Conservation (phyloP, 2,113 vertebrate species). For the Apistogramma diplotaenia region DNA sequence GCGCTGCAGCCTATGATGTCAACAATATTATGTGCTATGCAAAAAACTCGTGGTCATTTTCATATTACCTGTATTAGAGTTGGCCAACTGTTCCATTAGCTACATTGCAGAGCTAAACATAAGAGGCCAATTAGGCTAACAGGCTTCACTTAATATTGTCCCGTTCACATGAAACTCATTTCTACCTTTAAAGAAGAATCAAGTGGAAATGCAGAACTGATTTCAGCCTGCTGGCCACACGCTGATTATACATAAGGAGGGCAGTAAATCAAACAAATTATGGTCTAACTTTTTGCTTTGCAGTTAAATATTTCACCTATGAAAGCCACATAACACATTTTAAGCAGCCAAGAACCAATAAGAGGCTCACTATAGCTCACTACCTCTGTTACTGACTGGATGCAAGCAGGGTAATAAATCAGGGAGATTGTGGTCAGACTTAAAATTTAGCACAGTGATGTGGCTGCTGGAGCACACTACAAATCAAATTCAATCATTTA, state of each 20-base stretch:
- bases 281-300: slow-evolving; percentile 24
- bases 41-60: not conserved
- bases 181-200: not conserved
- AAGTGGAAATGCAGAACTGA: slow-evolving; percentile 16
- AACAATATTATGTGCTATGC: not conserved
- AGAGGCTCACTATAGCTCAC: slow-evolving; percentile 27
- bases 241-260: slow-evolving; percentile 25
- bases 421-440: slow-evolving; percentile 31
- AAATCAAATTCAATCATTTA: slow-evolving; percentile 52
- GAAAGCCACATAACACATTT: slow-evolving; percentile 38
- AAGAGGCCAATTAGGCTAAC: not conserved
- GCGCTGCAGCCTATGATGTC: not conserved
- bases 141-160: not conserved
- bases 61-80: not conserved
- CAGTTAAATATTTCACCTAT: slow-evolving; percentile 50
- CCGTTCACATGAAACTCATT: slow-evolving; percentile 15
- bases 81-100: not conserved
- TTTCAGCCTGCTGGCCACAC: slow-evolving; percentile 2
- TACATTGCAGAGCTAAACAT: not conserved
- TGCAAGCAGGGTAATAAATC: slow-evolving; percentile 46
- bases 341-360: slow-evolving; percentile 40
- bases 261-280: slow-evolving; percentile 55
- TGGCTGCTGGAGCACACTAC: slow-evolving; percentile 21
- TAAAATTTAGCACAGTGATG: slow-evolving; percentile 25
- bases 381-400: slow-evolving; percentile 32